A percentile compares a stretch with the other conserved stretches of the same genome.
Conservation (phyloP, 2,888 invertebrate genomes). For the Itoplectis maculator region DNA sequence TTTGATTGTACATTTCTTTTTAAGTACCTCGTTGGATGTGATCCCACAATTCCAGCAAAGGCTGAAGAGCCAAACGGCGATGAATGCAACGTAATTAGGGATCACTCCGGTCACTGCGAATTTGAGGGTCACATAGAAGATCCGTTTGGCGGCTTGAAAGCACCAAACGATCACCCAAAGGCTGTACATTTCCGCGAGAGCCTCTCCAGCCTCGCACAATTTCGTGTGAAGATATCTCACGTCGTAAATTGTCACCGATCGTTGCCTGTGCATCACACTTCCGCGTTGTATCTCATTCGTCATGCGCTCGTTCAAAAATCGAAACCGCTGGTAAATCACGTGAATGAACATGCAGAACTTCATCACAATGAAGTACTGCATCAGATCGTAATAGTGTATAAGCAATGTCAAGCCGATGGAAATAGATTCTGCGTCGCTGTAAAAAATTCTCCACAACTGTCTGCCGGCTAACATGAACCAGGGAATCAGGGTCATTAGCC, state of each 20-base stretch:
- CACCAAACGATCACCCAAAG: slow-evolving; percentile 40
- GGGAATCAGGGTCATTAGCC: slow-evolving; percentile 8
- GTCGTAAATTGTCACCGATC: slow-evolving; percentile 36
- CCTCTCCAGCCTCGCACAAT: slow-evolving; percentile 27
- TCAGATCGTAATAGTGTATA: neutral
- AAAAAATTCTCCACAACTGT: neutral
- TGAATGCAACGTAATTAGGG: neutral
- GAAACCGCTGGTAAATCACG: slow-evolving; percentile 37
- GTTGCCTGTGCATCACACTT: slow-evolving; percentile 4
- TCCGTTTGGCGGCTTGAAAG: neutral
- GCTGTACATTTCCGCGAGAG: slow-evolving; percentile 37
- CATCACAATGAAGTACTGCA: slow-evolving; percentile 31
- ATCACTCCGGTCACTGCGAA: neutral
- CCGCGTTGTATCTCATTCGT: neutral
- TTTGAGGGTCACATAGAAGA: neutral
- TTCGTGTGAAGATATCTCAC: slow-evolving; percentile 46
- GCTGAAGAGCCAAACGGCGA: slow-evolving; percentile 18
- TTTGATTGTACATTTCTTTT: neutral
- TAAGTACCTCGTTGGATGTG: slow-evolving; percentile 31
- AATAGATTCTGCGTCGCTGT: neutral
- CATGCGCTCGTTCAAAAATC: slow-evolving; percentile 32
- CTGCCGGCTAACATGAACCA: neutral
- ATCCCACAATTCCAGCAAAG: slow-evolving; percentile 39
- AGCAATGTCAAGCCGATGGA: neutral
- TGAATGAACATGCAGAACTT: slow-evolving; percentile 45